Evolutionary conservation across 2,888 invertebrate genomes (phyloP).

Genomic region (Neocrepidodera transversa): DNA sequence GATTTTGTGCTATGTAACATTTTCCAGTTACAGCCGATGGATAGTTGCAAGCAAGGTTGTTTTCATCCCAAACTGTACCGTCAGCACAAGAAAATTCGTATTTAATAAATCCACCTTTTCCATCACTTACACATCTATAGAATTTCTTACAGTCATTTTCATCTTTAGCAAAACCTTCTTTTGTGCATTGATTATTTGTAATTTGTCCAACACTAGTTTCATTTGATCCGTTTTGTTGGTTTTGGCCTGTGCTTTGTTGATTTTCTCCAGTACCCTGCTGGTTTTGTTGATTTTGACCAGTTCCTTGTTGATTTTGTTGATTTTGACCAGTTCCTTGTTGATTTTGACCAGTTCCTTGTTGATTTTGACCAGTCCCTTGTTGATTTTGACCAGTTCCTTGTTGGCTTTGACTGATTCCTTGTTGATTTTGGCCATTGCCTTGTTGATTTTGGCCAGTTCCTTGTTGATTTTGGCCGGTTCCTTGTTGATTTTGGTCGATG

Average conservation of each 20-base stretch:
- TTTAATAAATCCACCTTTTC: constrained; percentile 66
- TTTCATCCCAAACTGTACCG: constrained; percentile 79
- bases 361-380: constrained; percentile 28
- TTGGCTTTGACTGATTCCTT: constrained; percentile 1
- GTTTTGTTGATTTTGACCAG: constrained; percentile 27
- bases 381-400: constrained; percentile 15
- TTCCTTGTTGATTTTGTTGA: constrained; percentile 33
- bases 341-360: constrained; percentile 32
- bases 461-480: constrained; percentile 34
- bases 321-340: constrained; percentile 26
- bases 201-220: neutral
- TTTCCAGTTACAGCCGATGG: constrained; percentile 63
- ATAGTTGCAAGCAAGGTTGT: constrained; percentile 74
- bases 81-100: constrained; percentile 77
- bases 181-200: constrained; percentile 34
- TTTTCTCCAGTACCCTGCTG: constrained; percentile 8
- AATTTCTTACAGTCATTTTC: constrained; percentile 74
- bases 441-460: constrained; percentile 29
- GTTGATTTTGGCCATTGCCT: constrained; percentile 31
- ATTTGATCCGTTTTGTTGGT: neutral
- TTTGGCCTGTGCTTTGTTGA: constrained; percentile 9
- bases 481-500: constrained; percentile 22
- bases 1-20: constrained; percentile 29
- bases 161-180: constrained; percentile 70
- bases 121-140: constrained; percentile 75